Evolutionary conservation across 2,113 vertebrate species (phyloP).

Genomic region (Rattus norvegicus): GRCr8 NC_086039.1:118431001-118431500

Average conservation of each 20-base stretch:
- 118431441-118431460: not conserved
- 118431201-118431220: not conserved
- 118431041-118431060: not conserved
- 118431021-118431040: not conserved
- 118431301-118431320: not conserved
- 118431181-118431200: not conserved
- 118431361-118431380: not conserved
- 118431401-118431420: not conserved
- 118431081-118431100: not conserved
- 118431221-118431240: not conserved
- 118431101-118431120: not conserved
- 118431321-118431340: not conserved
- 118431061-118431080: not conserved
- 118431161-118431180: not conserved
- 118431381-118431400: not conserved
- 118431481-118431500: not conserved
- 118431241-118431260: not conserved
- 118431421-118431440: not conserved
- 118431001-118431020: not conserved
- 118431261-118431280: not conserved
- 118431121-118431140: not conserved
- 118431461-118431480: not conserved
- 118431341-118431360: not conserved
- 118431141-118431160: slow-evolving; percentile 24
- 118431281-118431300: not conserved